Percentiles rank a stretch among this genome's conserved stretches.
phyloP scores from a whole-genome alignment of 2,797 vertebrate genomes.

The Labeo calbasu region DNA sequence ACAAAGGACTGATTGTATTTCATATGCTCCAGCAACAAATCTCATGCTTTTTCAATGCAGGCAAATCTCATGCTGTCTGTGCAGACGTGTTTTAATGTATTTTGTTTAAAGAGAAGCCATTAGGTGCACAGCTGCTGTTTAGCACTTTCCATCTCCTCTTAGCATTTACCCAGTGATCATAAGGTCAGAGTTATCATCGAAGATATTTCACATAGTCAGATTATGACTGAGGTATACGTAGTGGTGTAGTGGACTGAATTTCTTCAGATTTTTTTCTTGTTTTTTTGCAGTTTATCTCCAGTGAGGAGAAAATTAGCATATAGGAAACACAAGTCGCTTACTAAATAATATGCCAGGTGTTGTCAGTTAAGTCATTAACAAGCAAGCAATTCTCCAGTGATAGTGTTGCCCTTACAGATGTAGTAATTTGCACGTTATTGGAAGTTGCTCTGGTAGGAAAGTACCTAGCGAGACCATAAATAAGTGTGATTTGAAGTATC shows the following conservation, averaged over 20 bases:
- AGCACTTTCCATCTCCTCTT: conserved; percentile 58
- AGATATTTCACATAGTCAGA: conserved; percentile 29
- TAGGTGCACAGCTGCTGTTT: conserved; percentile 54
- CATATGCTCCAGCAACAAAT: conserved; percentile 72
- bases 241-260: neutral
- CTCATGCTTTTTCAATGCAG: conserved; percentile 57
- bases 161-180: conserved; percentile 29
- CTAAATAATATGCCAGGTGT: conserved; percentile 1
- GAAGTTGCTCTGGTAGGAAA: neutral
- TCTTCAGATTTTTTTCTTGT: neutral
- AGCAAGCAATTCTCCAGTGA: neutral
- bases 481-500: neutral
- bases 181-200: conserved; percentile 58
- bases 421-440: conserved; percentile 3
- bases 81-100: conserved; percentile 57
- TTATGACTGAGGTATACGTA: neutral
- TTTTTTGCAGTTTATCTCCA: neutral
- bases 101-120: conserved; percentile 64
- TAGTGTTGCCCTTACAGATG: neutral
- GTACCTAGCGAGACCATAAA: neutral
- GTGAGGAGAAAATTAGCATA: neutral
- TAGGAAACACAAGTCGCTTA: neutral
- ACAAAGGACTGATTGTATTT: conserved; percentile 75
- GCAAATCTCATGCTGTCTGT: conserved; percentile 38
- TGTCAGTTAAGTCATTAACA: conserved; percentile 13